Evolutionary conservation across 2,888 invertebrate genomes (phyloP), one percentile per base, ranked within the genome.

Genomic region (Acronicta leporina): DNA sequence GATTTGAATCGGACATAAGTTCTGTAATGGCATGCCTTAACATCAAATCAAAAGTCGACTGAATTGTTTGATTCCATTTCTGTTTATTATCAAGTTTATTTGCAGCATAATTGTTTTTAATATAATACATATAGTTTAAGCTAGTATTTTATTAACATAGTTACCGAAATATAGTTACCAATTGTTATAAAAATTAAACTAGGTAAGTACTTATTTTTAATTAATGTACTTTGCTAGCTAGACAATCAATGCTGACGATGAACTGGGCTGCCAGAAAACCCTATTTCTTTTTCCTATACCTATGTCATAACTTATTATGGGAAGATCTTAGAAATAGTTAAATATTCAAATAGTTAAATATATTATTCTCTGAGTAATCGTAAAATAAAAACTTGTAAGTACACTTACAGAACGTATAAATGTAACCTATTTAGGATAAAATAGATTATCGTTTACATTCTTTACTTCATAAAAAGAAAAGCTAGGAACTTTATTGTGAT

Each of bases 101-200:
- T 41, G 25, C 52, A 66, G 47, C 50, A 51, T 57, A 48, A 70
- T 73, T 78, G 77, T 77, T 77, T 71, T 75, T 68, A 71, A 61
- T 68, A 59, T 72, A 72, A 68, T 60, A 63, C 61, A 43, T 60
- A 56, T 55, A 63, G 33, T 42, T 33, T 76, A 75, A 68, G 64
- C 51, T 74, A 77, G 61, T 61, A 64, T 45, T 63, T 35, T 33
- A 57, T 41, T 65, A 66, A 38, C 38, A 61, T 72, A 72, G 69
- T 75, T 77, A 77, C 71, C 75, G 69, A 72, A 63, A 70, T 72
- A 74, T 70, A 76, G 77, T 79, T 78, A 78, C 77, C 75, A 77
- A 67, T 79, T 73, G 70, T 75, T 74, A 76, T 63, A 54, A 63
- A 71, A 55, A 61, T 20, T 54, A 11, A 33, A 11, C 61, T 61